Conservation (phyloP, 1,140 invertebrate genomes). For the Formica selysi region DNA sequence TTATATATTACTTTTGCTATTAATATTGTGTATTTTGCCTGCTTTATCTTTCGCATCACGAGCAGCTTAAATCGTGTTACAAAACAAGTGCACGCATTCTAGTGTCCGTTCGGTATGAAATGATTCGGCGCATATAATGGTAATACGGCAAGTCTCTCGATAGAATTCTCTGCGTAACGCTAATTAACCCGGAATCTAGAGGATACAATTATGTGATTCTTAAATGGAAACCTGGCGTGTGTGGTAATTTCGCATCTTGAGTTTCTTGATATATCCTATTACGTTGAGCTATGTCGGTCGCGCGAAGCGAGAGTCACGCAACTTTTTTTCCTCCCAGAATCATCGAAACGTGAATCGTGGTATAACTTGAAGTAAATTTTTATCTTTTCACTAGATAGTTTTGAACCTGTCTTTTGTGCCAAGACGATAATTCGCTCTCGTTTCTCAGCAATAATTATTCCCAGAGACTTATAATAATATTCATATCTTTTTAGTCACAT, state of each 20-base stretch:
- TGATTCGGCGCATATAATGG: slow-evolving; percentile 38
- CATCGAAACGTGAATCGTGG: neutral
- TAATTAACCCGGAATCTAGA: slow-evolving; percentile 35
- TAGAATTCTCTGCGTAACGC: slow-evolving; percentile 30
- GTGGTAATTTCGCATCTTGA: slow-evolving; percentile 46
- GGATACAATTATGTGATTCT: slow-evolving; percentile 52
- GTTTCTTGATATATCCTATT: slow-evolving; percentile 54
- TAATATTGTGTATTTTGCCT: neutral
- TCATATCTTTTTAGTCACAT: neutral
- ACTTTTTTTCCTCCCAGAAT: slow-evolving; percentile 29
- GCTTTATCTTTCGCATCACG: neutral
- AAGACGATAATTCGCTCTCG: neutral
- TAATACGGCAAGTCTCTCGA: slow-evolving; percentile 38
- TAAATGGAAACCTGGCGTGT: slow-evolving; percentile 54
- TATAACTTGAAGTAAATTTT: slow-evolving; percentile 1
- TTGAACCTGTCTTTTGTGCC: neutral
- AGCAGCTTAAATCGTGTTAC: neutral
- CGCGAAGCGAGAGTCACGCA: slow-evolving; percentile 51
- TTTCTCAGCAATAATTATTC: neutral
- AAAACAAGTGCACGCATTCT: neutral
- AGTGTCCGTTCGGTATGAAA: slow-evolving; percentile 1
- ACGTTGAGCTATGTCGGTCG: slow-evolving; percentile 50
- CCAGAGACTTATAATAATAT: slow-evolving; percentile 16
- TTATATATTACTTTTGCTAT: neutral
- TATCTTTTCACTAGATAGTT: slow-evolving; percentile 15